These are phyloP conservation scores for Guaruba guarouba DNA, from an alignment of 2,113 vertebrate species.

Conservation along the genomic window DNA sequence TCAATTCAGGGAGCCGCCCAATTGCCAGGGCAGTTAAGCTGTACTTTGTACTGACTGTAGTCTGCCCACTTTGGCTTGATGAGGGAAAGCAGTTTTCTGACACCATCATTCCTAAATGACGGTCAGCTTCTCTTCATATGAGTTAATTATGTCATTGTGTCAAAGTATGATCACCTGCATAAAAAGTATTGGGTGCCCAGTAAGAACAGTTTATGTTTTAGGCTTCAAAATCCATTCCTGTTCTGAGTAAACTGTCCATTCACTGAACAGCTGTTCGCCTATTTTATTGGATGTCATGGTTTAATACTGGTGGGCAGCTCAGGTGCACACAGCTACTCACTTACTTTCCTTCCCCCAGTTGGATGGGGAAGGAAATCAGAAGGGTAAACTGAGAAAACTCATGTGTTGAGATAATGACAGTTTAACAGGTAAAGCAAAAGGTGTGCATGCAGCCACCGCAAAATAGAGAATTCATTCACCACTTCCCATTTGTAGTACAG, in stretches of 20 bases:
- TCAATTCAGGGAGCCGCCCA: neutral
- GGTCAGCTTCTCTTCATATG: neutral
- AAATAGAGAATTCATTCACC: neutral
- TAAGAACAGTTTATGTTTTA: neutral
- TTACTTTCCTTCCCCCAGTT: neutral
- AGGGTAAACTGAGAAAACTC: neutral
- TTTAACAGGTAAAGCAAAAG: neutral
- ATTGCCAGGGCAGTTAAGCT: neutral
- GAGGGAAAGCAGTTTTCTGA: neutral
- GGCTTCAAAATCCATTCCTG: neutral
- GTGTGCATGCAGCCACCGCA: rapidly evolving
- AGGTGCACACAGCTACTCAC: neutral
- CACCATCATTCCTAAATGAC: neutral
- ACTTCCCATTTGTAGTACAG: rapidly evolving
- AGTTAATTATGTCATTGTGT: neutral
- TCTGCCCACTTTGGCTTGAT: neutral
- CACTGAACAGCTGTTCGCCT: neutral
- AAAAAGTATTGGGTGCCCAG: neutral
- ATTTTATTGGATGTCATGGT: neutral
- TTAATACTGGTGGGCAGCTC: neutral
- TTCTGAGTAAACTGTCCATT: neutral
- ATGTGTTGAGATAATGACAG: neutral
- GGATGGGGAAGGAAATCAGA: neutral
- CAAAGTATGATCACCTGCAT: neutral
- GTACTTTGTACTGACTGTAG: neutral